These are phyloP conservation scores for Fringilla coelebs DNA, from an alignment of 2,797 vertebrate genomes.

Conservation along the genomic window DNA sequence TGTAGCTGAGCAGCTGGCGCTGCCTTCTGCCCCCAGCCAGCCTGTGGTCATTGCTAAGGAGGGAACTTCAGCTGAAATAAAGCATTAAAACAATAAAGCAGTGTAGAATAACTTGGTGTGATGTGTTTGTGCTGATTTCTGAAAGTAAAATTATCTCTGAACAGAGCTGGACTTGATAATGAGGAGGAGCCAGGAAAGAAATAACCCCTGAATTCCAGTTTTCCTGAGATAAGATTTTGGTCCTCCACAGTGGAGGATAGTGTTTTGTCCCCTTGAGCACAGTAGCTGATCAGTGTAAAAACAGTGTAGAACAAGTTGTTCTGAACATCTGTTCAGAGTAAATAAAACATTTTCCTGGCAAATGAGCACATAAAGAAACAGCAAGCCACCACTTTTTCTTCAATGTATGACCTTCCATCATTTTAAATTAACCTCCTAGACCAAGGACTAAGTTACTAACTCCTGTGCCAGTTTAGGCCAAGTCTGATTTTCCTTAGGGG, in stretches of 20 bases:
- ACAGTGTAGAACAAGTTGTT: not conserved
- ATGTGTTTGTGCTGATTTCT: not conserved
- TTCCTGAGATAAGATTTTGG: not conserved
- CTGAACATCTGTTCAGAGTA: not conserved
- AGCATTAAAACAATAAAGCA: not conserved
- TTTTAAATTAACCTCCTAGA: not conserved
- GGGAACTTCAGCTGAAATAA: not conserved
- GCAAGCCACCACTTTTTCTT: not conserved
- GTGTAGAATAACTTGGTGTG: not conserved
- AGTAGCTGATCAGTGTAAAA: not conserved
- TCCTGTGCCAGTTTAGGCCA: not conserved
- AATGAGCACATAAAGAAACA: not conserved
- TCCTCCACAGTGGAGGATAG: not conserved
- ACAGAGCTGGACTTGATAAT: not conserved
- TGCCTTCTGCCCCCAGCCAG: not conserved
- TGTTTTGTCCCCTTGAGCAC: not conserved
- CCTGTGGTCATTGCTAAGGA: not conserved
- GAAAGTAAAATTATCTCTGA: not conserved
- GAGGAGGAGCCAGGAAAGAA: not conserved
- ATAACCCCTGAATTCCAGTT: not conserved
- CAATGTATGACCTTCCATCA: fast-evolving
- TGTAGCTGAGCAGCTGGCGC: not conserved
- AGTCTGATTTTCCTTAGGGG: not conserved
- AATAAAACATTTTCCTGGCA: not conserved
- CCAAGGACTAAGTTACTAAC: not conserved